These are phyloP conservation scores for Anarrhichthys ocellatus DNA, from an alignment of 2,113 vertebrate species.

Conservation along the genomic window DNA sequence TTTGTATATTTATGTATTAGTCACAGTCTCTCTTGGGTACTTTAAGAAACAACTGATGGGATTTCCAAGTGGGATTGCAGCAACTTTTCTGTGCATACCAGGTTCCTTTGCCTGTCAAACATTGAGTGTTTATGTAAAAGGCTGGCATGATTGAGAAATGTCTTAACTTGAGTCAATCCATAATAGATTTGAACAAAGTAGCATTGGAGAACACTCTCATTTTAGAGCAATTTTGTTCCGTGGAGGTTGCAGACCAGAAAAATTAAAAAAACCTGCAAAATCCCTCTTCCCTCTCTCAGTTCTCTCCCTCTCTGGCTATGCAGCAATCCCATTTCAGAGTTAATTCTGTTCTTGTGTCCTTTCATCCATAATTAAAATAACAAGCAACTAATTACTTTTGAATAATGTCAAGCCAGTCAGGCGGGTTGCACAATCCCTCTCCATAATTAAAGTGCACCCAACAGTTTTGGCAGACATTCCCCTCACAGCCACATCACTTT, in stretches of 20 bases:
- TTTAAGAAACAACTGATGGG: background rate
- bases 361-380: conserved; percentile 78
- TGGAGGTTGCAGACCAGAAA: conserved; percentile 23
- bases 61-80: background rate
- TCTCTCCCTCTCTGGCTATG: conserved; percentile 17
- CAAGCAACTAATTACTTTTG: conserved; percentile 78
- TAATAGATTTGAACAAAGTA: conserved; percentile 26
- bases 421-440: conserved; percentile 72
- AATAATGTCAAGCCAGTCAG: conserved; percentile 75
- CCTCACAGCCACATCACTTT: conserved; percentile 57
- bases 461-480: conserved; percentile 66
- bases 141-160: conserved; percentile 11
- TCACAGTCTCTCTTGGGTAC: background rate
- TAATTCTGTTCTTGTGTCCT: conserved; percentile 68
- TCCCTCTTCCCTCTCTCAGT: background rate
- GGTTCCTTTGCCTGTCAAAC: background rate
- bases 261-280: background rate
- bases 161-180: background rate
- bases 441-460: conserved; percentile 76
- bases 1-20: background rate
- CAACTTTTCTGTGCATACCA: background rate
- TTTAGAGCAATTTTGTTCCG: background rate
- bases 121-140: background rate
- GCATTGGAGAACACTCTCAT: background rate
- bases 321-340: conserved; percentile 52